A percentile compares a stretch with the other conserved stretches of the same genome.
Conservation (phyloP, 2,888 invertebrate genomes). For the Tromatobia lineatoria region DNA sequence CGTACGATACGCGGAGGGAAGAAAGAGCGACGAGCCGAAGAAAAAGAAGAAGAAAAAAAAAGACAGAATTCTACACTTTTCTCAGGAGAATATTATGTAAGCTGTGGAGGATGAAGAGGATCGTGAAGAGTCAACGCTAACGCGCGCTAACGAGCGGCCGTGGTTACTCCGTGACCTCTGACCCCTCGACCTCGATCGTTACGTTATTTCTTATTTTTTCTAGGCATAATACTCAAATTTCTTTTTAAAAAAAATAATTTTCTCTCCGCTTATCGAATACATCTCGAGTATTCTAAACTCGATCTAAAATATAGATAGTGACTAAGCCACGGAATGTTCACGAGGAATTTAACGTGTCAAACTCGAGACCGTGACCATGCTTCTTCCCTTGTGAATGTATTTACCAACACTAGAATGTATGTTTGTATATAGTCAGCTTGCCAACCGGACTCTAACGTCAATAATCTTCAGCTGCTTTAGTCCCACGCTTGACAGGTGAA, state of each 20-base stretch:
- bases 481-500: conserved; percentile 56
- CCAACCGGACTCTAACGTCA: conserved; percentile 52
- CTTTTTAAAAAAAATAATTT: neutral
- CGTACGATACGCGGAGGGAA: conserved; percentile 9
- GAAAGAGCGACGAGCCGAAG: conserved; percentile 1
- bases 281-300: conserved; percentile 3
- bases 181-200: conserved; percentile 60
- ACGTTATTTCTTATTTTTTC: conserved; percentile 30
- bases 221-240: neutral
- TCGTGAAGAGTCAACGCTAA: conserved; percentile 59
- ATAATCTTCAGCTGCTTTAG: conserved; percentile 52
- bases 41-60: conserved; percentile 6
- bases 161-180: conserved; percentile 27
- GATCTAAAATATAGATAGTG: neutral
- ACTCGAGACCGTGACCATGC: conserved; percentile 61
- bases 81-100: conserved; percentile 64
- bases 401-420: conserved; percentile 42
- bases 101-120: conserved; percentile 58
- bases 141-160: conserved; percentile 65
- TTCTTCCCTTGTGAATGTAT: conserved; percentile 16
- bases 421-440: neutral
- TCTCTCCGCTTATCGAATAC: too few species aligned
- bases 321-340: conserved; percentile 2
- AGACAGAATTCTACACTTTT: conserved; percentile 40
- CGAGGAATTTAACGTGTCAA: conserved; percentile 51